Percentiles rank a stretch among this genome's conserved stretches.
These are phyloP conservation scores for Trididemnum clinides DNA, from an alignment of 23 tunicate species.

Conservation along the genomic window DNA sequence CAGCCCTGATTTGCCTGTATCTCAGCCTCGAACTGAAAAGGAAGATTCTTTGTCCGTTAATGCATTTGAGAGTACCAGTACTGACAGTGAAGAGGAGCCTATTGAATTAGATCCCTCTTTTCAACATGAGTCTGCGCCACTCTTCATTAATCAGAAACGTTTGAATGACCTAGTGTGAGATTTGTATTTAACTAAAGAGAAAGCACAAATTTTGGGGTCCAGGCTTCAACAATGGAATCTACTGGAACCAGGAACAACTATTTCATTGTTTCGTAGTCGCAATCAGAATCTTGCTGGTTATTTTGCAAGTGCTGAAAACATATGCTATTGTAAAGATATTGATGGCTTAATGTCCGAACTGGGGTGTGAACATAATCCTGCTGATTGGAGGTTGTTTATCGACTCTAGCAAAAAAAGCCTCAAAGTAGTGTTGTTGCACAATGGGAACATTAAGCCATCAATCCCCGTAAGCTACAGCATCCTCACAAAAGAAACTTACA, in stretches of 20 bases:
- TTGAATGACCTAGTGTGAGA: constrained; percentile 25
- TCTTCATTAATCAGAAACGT: constrained; percentile 38
- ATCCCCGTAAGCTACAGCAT: constrained; percentile 19
- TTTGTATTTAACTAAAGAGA: constrained; percentile 33
- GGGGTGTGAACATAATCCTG: constrained; percentile 52
- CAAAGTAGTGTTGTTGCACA: constrained; percentile 40
- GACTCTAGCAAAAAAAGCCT: constrained; percentile 53
- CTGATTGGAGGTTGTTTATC: constrained; percentile 40
- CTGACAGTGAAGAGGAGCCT: constrained; percentile 4
- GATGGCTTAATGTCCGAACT: constrained; percentile 27
- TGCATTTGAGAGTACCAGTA: constrained; percentile 2
- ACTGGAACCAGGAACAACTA: constrained; percentile 39
- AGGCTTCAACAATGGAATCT: constrained; percentile 47
- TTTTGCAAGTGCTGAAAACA: constrained; percentile 13
- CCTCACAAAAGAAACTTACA: constrained; percentile 1
- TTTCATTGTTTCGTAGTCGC: constrained; percentile 32
- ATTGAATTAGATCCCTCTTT: constrained; percentile 30
- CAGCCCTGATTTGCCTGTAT: neutral
- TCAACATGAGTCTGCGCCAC: neutral
- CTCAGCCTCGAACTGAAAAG: constrained; percentile 22
- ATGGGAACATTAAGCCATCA: constrained; percentile 34
- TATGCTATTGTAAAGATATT: constrained; percentile 11
- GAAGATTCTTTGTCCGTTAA: neutral
- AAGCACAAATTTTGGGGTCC: constrained; percentile 44
- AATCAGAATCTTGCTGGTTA: neutral